These are phyloP conservation scores for Cyclophora punctaria DNA, from an alignment of 2,888 invertebrate species.

Conservation along the genomic window DNA sequence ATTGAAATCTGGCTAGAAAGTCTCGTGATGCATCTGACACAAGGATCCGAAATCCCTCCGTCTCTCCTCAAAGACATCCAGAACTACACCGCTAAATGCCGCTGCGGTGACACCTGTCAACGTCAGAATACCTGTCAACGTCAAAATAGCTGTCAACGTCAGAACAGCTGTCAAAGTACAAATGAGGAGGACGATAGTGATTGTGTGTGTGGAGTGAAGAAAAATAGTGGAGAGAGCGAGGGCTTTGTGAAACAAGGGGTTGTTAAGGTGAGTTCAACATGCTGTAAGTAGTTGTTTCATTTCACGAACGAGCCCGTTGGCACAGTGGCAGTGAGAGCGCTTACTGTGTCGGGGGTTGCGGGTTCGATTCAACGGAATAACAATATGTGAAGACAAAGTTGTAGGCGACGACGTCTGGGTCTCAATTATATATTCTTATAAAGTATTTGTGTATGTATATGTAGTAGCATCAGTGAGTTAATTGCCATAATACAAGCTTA, in stretches of 20 bases:
- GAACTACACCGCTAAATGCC: constrained; percentile 73
- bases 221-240: constrained; percentile 24
- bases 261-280: constrained; percentile 25
- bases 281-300: too few species aligned
- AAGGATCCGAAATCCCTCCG: constrained; percentile 77
- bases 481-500: too few species aligned
- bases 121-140: constrained; percentile 10
- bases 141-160: constrained; percentile 4
- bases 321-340: too few species aligned
- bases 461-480: too few species aligned
- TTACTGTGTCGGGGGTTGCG: too few species aligned
- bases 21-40: constrained; percentile 81
- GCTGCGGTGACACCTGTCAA: constrained; percentile 64
- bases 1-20: constrained; percentile 92
- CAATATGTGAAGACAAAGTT: too few species aligned
- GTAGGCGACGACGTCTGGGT: too few species aligned
- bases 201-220: constrained; percentile 6
- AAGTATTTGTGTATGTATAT: too few species aligned
- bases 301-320: too few species aligned
- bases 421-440: too few species aligned
- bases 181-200: neutral
- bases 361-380: too few species aligned
- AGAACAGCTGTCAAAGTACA: neutral
- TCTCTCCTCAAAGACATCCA: constrained; percentile 84
- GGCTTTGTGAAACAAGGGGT: constrained; percentile 25